phyloP scores from a whole-genome alignment of 2,888 invertebrate species.

The Stenotaenia linearis region DNA sequence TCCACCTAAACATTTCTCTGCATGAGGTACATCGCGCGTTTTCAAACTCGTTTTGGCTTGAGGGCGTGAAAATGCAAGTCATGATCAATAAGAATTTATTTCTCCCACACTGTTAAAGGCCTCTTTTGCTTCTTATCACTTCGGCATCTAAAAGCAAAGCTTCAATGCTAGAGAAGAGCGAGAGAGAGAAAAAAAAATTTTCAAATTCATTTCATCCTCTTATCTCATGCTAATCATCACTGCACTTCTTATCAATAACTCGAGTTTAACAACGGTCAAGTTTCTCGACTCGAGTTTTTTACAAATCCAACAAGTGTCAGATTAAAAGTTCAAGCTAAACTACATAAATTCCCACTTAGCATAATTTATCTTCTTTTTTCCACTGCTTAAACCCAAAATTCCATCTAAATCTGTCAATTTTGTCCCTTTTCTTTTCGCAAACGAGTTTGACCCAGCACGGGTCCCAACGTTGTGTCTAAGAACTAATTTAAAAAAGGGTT shows the following conservation, averaged over 20 bases:
- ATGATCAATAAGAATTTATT: constrained; percentile 7
- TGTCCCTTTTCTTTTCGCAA: no score
- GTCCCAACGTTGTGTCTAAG: not conserved
- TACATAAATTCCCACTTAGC: no score
- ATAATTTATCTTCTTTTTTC: no score
- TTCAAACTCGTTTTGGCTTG: constrained; percentile 1
- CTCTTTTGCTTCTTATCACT: not conserved
- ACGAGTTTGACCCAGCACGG: not conserved
- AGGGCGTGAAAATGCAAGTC: not conserved
- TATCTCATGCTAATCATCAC: not conserved
- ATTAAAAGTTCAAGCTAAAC: not conserved
- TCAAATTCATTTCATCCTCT: not conserved
- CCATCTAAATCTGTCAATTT: not conserved
- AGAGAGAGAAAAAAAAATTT: not conserved
- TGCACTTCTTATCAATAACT: no score
- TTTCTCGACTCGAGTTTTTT: not conserved
- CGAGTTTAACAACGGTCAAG: not conserved
- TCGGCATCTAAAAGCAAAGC: not conserved
- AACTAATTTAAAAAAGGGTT: not conserved
- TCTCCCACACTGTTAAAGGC: not conserved
- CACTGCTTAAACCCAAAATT: no score
- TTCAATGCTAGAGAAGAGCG: not conserved
- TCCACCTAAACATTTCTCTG: not conserved
- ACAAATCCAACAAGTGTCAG: not conserved
- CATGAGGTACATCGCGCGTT: not conserved